Conservation (phyloP, 2,797 vertebrate species). For the Pipistrellus kuhlii region DNA sequence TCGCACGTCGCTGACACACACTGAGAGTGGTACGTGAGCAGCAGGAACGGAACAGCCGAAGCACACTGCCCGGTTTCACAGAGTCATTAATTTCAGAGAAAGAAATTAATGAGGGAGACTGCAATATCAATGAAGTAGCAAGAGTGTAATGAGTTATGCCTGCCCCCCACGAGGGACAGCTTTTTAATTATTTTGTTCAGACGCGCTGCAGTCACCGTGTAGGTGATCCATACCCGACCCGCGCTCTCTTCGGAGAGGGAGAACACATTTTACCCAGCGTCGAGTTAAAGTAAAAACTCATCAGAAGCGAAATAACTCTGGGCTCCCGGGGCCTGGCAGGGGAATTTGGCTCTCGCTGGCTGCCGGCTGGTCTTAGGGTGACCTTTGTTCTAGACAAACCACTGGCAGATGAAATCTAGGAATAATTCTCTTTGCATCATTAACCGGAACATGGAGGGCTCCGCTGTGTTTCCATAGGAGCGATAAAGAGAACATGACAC, state of each 20-base stretch:
- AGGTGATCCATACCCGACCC: constrained; percentile 48
- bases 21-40: neutral
- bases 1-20: neutral
- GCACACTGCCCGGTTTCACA: constrained; percentile 39
- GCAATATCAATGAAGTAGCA: constrained; percentile 70
- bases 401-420: constrained; percentile 43
- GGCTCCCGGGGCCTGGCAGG: constrained; percentile 30
- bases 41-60: neutral
- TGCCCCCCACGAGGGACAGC: constrained; percentile 11
- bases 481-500: constrained; percentile 11
- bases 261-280: constrained; percentile 57
- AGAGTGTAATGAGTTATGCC: constrained; percentile 8
- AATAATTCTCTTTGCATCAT: constrained; percentile 53
- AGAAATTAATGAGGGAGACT: constrained; percentile 68
- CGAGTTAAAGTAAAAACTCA: constrained; percentile 69
- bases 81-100: constrained; percentile 69
- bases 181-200: constrained; percentile 47
- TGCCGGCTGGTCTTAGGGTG: neutral
- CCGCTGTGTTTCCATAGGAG: neutral
- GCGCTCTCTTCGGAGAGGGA: constrained; percentile 53
- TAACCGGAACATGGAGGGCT: neutral
- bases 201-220: constrained; percentile 50
- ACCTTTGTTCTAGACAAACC: constrained; percentile 50
- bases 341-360: constrained; percentile 33
- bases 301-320: constrained; percentile 32